These are phyloP conservation scores for Junonia oenone DNA, from an alignment of 2,888 invertebrate genomes.

Conservation along the genomic window DNA sequence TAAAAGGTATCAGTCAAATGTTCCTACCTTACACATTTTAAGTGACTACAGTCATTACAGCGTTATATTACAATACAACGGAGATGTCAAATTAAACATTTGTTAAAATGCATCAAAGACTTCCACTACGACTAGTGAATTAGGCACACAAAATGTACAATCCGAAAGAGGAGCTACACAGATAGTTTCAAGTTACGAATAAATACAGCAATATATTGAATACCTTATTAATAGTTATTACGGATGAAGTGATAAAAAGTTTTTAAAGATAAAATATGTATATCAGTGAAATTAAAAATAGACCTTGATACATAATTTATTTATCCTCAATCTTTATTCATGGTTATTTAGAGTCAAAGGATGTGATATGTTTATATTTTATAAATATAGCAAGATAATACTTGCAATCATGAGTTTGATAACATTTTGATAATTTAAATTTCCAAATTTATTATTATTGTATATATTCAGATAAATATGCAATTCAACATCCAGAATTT, in stretches of 20 bases:
- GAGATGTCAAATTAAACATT: constrained; percentile 1
- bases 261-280: neutral
- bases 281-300: neutral
- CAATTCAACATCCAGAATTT: neutral
- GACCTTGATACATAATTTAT: neutral
- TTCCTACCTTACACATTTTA: constrained; percentile 3
- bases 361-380: constrained; percentile 21
- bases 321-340: neutral
- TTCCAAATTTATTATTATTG: neutral
- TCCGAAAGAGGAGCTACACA: neutral
- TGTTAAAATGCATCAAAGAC: constrained; percentile 5
- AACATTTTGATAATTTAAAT: neutral
- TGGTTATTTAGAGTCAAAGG: neutral
- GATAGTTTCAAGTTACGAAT: neutral
- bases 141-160: constrained; percentile 8
- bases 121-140: constrained; percentile 6
- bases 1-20: constrained; percentile 24
- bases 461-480: neutral
- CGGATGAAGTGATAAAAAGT: neutral
- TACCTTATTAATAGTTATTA: neutral
- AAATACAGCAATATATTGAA: neutral
- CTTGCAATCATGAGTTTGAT: constrained; percentile 1
- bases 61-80: neutral
- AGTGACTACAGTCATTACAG: constrained; percentile 8
- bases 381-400: constrained; percentile 7